Conservation (phyloP, 2,113 vertebrate species). For the Tapirus terrestris region DNA sequence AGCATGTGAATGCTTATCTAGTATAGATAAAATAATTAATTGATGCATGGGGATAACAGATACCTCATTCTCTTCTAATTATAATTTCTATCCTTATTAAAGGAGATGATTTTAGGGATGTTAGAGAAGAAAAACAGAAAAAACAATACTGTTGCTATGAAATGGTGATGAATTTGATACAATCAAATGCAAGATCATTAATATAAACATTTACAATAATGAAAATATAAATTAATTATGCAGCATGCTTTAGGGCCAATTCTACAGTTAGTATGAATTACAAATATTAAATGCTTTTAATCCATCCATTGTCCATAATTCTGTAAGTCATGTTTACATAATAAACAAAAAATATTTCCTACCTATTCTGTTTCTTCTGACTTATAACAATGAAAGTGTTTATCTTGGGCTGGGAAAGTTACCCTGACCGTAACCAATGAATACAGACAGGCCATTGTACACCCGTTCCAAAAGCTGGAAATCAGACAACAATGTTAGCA, state of each 20-base stretch:
- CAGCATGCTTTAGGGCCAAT: constrained; percentile 83
- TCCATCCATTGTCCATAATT: constrained; percentile 58
- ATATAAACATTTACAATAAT: constrained; percentile 70
- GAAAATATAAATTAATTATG: constrained; percentile 78
- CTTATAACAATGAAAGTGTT: constrained; percentile 31
- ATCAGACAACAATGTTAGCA: constrained; percentile 1
- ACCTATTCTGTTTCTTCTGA: constrained; percentile 67
- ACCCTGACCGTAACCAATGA: not conserved
- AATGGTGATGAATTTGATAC: constrained; percentile 63
- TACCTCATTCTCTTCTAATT: constrained; percentile 5
- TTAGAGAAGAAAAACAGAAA: constrained; percentile 38
- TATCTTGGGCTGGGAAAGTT: not conserved
- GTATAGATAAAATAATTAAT: not conserved
- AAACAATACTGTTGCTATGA: constrained; percentile 28
- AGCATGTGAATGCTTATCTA: not conserved
- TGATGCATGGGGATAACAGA: not conserved
- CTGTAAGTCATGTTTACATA: constrained; percentile 61
- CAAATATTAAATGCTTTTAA: constrained; percentile 72
- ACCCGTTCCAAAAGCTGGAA: not conserved
- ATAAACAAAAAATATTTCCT: constrained; percentile 38
- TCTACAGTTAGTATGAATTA: constrained; percentile 74
- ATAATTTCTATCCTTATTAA: constrained; percentile 1
- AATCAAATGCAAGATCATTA: constrained; percentile 57
- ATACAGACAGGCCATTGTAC: not conserved
- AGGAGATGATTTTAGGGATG: not conserved